These are phyloP conservation scores for Gandaritis pyraliata DNA, from an alignment of 2,888 invertebrate species.

Conservation along the genomic window DNA sequence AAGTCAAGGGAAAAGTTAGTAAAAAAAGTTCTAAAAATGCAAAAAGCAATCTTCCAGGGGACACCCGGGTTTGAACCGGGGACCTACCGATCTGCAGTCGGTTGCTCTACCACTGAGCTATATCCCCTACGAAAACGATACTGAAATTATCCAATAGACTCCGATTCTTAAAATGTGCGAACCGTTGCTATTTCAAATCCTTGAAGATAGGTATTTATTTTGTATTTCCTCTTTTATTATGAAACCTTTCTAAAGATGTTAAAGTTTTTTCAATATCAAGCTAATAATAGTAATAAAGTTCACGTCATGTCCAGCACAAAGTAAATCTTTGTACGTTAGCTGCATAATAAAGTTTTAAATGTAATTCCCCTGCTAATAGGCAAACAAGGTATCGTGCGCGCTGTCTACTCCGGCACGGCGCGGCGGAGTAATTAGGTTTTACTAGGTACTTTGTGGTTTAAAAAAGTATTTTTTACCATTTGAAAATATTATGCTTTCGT, in stretches of 20 bases:
- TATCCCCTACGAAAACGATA: constrained; percentile 45
- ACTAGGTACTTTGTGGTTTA: constrained; percentile 6
- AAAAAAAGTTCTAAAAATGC: background rate
- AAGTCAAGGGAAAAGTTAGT: too few species aligned
- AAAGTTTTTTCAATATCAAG: too few species aligned
- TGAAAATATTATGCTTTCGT: too few species aligned
- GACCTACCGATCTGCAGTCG: constrained; percentile 75
- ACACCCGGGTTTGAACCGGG: constrained; percentile 71
- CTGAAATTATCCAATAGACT: constrained; percentile 2
- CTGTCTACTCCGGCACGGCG: constrained; percentile 10
- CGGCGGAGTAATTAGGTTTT: constrained; percentile 26
- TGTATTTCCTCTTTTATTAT: too few species aligned
- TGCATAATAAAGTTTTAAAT: constrained; percentile 20
- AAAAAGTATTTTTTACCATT: background rate
- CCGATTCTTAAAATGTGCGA: background rate
- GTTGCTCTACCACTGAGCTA: constrained; percentile 70
- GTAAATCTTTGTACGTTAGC: too few species aligned
- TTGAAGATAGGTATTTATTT: too few species aligned
- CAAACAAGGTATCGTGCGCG: constrained; percentile 32
- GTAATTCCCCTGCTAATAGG: constrained; percentile 32
- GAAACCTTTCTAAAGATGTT: too few species aligned
- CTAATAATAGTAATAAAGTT: too few species aligned
- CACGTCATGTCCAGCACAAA: too few species aligned
- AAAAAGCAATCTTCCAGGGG: constrained; percentile 47
- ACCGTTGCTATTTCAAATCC: too few species aligned